Evolutionary conservation across 2,797 vertebrate genomes (phyloP), one percentile per base, ranked within the genome.

Genomic region (Karalla daura): DNA sequence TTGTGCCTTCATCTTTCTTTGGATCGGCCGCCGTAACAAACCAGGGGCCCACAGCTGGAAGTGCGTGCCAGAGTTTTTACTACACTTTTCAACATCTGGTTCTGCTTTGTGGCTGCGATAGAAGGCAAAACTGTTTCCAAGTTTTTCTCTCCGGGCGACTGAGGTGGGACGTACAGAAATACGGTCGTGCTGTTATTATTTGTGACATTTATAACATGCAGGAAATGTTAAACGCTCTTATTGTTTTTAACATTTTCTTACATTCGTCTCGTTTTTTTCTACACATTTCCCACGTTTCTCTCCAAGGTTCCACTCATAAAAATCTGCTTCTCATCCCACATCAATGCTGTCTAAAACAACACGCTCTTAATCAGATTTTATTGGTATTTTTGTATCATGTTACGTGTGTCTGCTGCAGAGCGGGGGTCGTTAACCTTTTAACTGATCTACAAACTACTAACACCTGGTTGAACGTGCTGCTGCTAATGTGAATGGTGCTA

Each of bases 51-150:
- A n/a, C 24, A 43, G n/a, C 35, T 13, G 17, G 6, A 10, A 17
- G 39, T 66, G 53, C 12, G 11, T 65, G 70, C 47, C n/a, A 40
- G n/a, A 9, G 6, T 7, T 69, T 77, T 80, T 58, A 74, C 50
- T 17, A 11, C 28, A 12, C 20, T 44, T 53, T 62, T 45, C 40
- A 36, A 72, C 79, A 85, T 81, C 73, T 79, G 78, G 63, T 66
- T 79, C 5, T 3, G 55, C 56, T 74, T 76, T 59, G 53, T 10
- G 32, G 27, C 37, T 0, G 63, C 44, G 66, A 20, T 32, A 68
- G 18, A 37, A 18, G 15, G 24, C 20, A 55, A 24, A 8, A 13
- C 41, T 12, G 33, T 52, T 50, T 25, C 40, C 70, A 33, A 63
- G 35, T 12, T 36, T 56, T n/a, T 15, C 33, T 30, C 40, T 41